Evolutionary conservation across 2,888 invertebrate species (phyloP).

Genomic region (Liopterus haemorrhoidalis): DNA sequence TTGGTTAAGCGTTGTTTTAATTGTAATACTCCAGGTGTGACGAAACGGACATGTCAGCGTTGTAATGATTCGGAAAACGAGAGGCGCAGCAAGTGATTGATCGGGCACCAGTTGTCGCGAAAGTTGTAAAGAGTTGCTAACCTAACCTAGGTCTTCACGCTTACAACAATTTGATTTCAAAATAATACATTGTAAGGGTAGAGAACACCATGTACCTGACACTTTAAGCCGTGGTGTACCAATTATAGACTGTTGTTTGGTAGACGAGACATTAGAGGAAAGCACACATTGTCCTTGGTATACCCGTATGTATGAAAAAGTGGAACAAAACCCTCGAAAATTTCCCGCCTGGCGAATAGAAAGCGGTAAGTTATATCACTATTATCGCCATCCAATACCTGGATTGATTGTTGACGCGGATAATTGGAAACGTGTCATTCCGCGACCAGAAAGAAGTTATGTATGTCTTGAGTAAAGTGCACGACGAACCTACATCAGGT

Average conservation of each 20-base stretch:
- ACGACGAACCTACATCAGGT: slow-evolving; percentile 12
- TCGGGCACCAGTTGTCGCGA: neutral
- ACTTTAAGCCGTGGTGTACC: slow-evolving; percentile 19
- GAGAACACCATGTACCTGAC: slow-evolving; percentile 26
- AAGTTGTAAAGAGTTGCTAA: too few species aligned
- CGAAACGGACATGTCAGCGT: neutral
- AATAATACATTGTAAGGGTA: slow-evolving; percentile 25
- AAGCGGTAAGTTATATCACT: neutral
- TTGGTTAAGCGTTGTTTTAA: neutral
- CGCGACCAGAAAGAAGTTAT: neutral
- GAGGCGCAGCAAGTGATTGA: neutral
- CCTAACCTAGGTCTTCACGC: too few species aligned
- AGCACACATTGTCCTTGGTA: neutral
- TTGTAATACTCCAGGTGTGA: neutral
- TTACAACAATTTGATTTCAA: slow-evolving; percentile 23
- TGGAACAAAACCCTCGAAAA: neutral
- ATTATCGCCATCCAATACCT: too few species aligned
- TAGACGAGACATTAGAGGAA: neutral
- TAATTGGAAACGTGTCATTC: neutral
- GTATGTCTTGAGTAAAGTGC: neutral
- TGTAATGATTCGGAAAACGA: slow-evolving; percentile 6
- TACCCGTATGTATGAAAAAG: neutral
- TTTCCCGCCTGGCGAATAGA: neutral
- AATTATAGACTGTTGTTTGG: neutral
- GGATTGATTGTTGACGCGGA: neutral